These are phyloP conservation scores for Gymnogyps californianus DNA, from an alignment of 2,113 vertebrate genomes.

Conservation along the genomic window DNA sequence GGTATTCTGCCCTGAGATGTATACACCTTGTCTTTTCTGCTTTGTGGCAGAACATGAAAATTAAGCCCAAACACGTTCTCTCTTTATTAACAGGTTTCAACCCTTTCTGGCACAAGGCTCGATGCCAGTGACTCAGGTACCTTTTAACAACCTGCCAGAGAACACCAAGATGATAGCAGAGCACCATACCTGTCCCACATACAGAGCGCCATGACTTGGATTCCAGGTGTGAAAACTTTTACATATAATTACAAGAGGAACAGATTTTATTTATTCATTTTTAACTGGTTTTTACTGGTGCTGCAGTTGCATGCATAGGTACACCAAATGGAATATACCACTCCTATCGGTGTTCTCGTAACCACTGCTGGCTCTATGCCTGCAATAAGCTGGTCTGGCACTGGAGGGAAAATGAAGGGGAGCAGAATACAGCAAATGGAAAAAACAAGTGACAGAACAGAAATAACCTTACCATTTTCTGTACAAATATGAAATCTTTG, in stretches of 20 bases:
- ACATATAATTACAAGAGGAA: neutral
- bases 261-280: neutral
- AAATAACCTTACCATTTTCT: constrained; percentile 79
- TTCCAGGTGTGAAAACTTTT: neutral
- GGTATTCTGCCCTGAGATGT: neutral
- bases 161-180: neutral
- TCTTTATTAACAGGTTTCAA: neutral
- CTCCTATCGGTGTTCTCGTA: fast-evolving
- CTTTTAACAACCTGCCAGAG: neutral
- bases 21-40: neutral
- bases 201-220: neutral
- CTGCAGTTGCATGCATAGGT: neutral
- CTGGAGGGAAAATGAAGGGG: neutral
- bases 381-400: neutral
- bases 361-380: neutral
- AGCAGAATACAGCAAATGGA: neutral
- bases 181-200: neutral
- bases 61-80: neutral
- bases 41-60: neutral
- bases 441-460: neutral
- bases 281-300: neutral
- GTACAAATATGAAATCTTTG: constrained; percentile 88
- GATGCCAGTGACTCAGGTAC: neutral
- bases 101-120: neutral
- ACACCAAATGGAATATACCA: neutral